Percentiles rank a stretch among this genome's conserved stretches.
Conservation (phyloP, 2,113 vertebrate genomes). For the Lophotis ruficrista region DNA sequence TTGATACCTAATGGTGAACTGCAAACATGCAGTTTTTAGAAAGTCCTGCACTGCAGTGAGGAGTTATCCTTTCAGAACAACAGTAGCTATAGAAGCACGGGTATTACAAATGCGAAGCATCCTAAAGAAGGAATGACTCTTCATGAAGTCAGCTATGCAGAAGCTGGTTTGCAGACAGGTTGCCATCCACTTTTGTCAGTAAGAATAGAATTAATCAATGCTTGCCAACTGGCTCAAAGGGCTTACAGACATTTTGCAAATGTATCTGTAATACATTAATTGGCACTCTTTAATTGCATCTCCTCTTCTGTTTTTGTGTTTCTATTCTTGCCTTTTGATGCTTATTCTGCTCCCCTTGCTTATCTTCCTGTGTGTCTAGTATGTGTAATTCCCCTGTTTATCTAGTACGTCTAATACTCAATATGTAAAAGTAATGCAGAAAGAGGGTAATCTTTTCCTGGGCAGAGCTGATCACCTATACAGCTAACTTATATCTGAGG, state of each 20-base stretch:
- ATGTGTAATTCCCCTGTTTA: neutral
- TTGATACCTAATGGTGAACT: neutral
- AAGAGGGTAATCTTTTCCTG: neutral
- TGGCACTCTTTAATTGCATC: neutral
- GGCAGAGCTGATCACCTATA: neutral
- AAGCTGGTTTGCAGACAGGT: neutral
- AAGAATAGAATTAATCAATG: neutral
- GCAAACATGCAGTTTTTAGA: neutral
- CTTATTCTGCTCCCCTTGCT: neutral
- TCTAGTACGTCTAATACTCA: neutral
- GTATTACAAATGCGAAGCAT: neutral
- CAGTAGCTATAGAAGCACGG: neutral
- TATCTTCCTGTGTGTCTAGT: neutral
- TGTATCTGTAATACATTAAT: neutral
- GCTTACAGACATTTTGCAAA: neutral
- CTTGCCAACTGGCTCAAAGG: neutral
- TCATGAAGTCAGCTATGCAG: neutral
- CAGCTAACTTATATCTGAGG: neutral
- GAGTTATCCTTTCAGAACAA: neutral
- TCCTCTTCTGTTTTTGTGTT: neutral
- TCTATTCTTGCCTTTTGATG: neutral
- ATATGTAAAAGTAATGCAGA: neutral
- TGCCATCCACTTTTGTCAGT: neutral
- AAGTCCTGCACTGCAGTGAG: neutral
- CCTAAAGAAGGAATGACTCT: neutral